phyloP scores from a whole-genome alignment of 2,113 vertebrate genomes.

The Arothron firmamentum region DNA sequence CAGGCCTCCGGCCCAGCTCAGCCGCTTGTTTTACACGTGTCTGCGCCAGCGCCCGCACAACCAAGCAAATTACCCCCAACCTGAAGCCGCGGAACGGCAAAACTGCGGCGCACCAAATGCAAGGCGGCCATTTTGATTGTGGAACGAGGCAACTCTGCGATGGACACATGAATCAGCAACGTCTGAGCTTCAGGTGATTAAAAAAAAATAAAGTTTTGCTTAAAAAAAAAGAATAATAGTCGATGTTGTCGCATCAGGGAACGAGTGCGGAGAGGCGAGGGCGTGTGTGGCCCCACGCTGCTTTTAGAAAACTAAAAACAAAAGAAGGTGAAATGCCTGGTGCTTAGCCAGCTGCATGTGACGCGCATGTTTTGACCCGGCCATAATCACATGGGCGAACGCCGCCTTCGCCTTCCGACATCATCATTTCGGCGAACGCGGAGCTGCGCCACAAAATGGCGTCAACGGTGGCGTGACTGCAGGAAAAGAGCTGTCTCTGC shows the following conservation, averaged over 20 bases:
- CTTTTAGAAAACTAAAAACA: background rate
- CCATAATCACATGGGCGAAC: conserved; percentile 45
- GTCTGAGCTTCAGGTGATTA: background rate
- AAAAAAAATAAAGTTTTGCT: background rate
- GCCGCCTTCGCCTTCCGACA: conserved; percentile 8
- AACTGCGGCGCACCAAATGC: background rate
- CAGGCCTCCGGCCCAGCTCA: conserved; percentile 12
- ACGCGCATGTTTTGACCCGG: conserved; percentile 47
- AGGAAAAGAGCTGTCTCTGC: conserved; percentile 34
- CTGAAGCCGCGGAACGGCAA: background rate
- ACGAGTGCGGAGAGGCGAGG: too few species aligned
- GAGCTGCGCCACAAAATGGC: conserved; percentile 65
- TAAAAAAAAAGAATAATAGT: background rate
- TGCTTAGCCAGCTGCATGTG: conserved; percentile 43
- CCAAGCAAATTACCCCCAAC: background rate
- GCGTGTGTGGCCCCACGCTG: background rate
- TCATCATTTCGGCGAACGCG: conserved; percentile 30
- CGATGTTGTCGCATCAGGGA: too few species aligned
- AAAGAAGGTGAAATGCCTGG: conserved; percentile 28
- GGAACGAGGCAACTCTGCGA: background rate
- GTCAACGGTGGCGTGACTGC: conserved; percentile 46
- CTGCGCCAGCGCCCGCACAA: background rate
- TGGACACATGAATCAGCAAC: too few species aligned
- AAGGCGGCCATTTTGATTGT: background rate
- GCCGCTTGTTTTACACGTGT: background rate